Conservation (phyloP, 2,797 vertebrate species). For the Triplophysa yarkandensis region DNA sequence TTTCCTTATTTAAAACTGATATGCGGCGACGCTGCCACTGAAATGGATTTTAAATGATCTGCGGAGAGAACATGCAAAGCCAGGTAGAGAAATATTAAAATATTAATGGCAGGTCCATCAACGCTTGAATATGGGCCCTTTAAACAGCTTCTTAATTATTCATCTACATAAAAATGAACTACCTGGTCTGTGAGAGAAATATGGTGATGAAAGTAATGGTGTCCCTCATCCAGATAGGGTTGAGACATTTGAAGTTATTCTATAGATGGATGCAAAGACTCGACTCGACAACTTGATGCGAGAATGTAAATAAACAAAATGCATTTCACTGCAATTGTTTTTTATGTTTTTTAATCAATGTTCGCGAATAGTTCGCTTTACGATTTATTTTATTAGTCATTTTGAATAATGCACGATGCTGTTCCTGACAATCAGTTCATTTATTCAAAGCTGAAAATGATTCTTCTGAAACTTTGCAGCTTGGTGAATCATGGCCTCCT, state of each 20-base stretch:
- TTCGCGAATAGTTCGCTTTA: no score
- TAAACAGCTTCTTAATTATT: conserved; percentile 81
- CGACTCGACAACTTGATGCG: no score
- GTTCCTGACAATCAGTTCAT: background rate
- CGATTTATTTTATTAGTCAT: no score
- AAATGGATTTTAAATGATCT: conserved; percentile 76
- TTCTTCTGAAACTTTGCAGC: background rate
- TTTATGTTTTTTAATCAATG: no score
- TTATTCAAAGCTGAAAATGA: background rate
- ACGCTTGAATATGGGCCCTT: conserved; percentile 73
- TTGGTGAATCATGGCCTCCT: conserved; percentile 4
- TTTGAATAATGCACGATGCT: no score
- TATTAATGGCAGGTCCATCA: conserved; percentile 80
- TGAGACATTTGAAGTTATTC: background rate
- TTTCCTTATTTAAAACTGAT: conserved; percentile 65
- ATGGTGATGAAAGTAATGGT: conserved; percentile 20
- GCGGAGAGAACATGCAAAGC: conserved; percentile 73
- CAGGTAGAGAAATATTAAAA: conserved; percentile 77
- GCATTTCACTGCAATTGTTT: no score
- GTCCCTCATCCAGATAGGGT: background rate
- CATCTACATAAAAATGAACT: conserved; percentile 79
- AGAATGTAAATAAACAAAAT: no score
- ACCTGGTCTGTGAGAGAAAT: conserved; percentile 67
- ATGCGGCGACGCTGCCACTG: conserved; percentile 64
- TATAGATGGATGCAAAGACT: background rate